A percentile compares a stretch with the other conserved stretches of the same genome.
Evolutionary conservation across 2,797 vertebrate genomes (phyloP).

Genomic region (Corythornis leucogaster): DNA sequence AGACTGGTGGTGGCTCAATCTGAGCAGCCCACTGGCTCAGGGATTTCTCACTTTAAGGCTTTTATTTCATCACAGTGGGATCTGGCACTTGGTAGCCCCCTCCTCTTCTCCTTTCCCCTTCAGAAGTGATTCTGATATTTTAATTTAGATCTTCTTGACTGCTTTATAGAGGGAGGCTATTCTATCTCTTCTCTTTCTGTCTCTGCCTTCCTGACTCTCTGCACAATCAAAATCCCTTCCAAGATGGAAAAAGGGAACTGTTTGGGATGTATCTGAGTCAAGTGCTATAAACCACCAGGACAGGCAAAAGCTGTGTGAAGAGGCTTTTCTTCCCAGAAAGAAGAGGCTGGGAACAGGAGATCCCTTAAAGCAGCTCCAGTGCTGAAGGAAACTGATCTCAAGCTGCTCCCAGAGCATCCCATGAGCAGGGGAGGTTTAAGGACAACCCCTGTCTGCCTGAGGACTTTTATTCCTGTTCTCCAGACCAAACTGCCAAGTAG

Average conservation of each 20-base stretch:
- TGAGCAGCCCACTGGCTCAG: not conserved
- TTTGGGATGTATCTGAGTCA: not conserved
- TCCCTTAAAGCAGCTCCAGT: not conserved
- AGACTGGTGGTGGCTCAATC: not conserved
- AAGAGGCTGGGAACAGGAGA: not conserved
- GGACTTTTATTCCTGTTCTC: not conserved
- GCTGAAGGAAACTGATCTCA: not conserved
- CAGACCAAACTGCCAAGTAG: not conserved
- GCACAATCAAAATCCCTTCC: not conserved
- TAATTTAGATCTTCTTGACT: constrained; percentile 21
- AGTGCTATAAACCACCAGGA: not conserved
- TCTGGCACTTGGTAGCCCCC: not conserved
- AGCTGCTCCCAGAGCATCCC: not conserved
- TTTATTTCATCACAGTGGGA: constrained; percentile 10
- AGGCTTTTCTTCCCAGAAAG: not conserved
- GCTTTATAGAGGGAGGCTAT: not conserved
- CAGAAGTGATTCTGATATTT: constrained; percentile 7
- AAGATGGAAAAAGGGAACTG: not conserved
- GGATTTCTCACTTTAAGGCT: not conserved
- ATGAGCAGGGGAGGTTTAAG: fast-evolving
- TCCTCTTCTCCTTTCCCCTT: not conserved
- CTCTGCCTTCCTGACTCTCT: no score
- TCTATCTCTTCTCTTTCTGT: no score
- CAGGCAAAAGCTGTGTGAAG: not conserved
- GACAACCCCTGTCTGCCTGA: not conserved